Base-by-base conservation (phyloP, 2,888 invertebrate species). In the Steromphala cineraria region DNA sequence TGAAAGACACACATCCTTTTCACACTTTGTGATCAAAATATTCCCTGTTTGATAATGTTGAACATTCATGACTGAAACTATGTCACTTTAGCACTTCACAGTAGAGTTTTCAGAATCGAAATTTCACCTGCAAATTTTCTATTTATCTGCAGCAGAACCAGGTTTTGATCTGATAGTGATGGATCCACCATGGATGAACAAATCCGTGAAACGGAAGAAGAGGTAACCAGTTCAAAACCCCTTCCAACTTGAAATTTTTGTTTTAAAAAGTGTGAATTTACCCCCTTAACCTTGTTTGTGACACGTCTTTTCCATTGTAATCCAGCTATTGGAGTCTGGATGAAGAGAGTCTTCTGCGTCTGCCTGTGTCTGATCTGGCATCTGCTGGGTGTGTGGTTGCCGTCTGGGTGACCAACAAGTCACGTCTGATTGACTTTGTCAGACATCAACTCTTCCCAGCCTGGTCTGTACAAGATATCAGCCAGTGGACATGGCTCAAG, bases 171-270 rank as follows among this genome's bases (percentile, higher is more conserved):
- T 98, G 78, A 95, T 99, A 77, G 94, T 98, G 21, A 94, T 98
- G 86, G 99, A 99, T 94, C 99, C 99, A 52, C 98, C 99, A 0
- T 99, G 99, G 99, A 96, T 96, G 95, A 99, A 99, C 92, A 98
- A 98, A 94, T 98, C 97, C 84, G 97, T 98, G 74, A 95, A 97
- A 89, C 95, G 99, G 83, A 92, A 94, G 84, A 93, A 92, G 84
- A 92, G 88, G 93, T 94, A 86, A 85, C 81, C 4, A 46, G 53
- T 10, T 15, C 17, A 17, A 28, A 15, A n/a, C 19, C 17, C 52
- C 21, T 52, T 46, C n/a, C n/a, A n/a, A n/a, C n/a, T n/a, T 19
- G 21, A n/a, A 4, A 2, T 17, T 67, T 67, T 87, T 94, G 80
- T 93, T n/a, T n/a, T n/a, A n/a, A n/a, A n/a, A n/a, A n/a, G n/a